phyloP scores from a whole-genome alignment of 1,140 invertebrate species.

The Drosophila pallidifrons region DNA sequence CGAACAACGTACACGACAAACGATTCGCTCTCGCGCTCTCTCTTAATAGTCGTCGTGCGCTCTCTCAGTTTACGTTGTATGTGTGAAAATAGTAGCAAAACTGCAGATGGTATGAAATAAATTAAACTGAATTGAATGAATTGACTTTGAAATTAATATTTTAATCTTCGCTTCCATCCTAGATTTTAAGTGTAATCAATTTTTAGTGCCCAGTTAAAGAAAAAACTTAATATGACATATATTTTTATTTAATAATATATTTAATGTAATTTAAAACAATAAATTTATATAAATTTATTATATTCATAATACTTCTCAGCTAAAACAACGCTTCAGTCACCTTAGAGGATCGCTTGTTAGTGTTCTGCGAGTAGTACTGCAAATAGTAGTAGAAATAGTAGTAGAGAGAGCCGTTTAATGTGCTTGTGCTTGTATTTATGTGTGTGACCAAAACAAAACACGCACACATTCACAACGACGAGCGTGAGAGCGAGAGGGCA shows the following conservation, averaged over 20 bases:
- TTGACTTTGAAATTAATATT: background rate
- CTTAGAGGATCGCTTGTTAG: background rate
- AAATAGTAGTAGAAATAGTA: slow-evolving; percentile 39
- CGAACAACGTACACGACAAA: background rate
- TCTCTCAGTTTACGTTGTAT: background rate
- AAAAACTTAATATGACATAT: too few species aligned
- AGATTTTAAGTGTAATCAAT: too few species aligned
- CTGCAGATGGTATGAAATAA: slow-evolving; percentile 22
- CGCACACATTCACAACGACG: slow-evolving; percentile 53
- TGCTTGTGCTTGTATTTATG: slow-evolving; percentile 42
- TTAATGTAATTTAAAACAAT: too few species aligned
- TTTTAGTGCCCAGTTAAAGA: too few species aligned
- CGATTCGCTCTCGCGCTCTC: slow-evolving; percentile 8
- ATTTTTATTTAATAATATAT: too few species aligned
- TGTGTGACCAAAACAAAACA: slow-evolving; percentile 81
- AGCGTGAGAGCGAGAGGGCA: slow-evolving; percentile 35
- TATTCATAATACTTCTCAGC: too few species aligned
- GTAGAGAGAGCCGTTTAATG: slow-evolving; percentile 42
- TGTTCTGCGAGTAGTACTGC: background rate
- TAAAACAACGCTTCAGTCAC: background rate
- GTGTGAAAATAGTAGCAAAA: slow-evolving; percentile 30
- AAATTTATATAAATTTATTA: too few species aligned
- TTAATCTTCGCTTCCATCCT: too few species aligned
- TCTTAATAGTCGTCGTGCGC: background rate
- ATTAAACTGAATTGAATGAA: background rate